These are phyloP conservation scores for Rhynchonycteris naso DNA, from an alignment of 2,797 vertebrate species.

Conservation along the genomic window DNA sequence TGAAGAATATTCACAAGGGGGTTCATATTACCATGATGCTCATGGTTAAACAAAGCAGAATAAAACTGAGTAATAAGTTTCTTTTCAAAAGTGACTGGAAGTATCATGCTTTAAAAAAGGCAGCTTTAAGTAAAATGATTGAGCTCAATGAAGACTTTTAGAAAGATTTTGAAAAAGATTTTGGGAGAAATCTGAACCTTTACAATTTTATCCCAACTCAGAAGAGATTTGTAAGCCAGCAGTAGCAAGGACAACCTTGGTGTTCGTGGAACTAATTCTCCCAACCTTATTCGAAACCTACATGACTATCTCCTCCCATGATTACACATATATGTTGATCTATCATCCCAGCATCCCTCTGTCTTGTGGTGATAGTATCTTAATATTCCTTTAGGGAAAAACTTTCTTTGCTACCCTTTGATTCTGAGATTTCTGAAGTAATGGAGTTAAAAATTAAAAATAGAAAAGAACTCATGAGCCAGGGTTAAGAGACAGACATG, in stretches of 20 bases:
- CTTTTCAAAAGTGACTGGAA: neutral
- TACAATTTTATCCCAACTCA: neutral
- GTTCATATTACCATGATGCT: neutral
- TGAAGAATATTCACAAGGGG: neutral
- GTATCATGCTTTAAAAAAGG: neutral
- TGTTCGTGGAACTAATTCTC: neutral
- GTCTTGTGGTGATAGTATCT: neutral
- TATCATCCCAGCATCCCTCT: neutral
- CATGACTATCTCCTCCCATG: neutral
- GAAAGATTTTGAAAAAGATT: slow-evolving; percentile 32
- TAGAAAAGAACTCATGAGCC: neutral
- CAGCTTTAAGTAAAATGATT: neutral
- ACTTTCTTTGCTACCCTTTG: neutral
- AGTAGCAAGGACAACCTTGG: neutral
- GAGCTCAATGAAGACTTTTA: neutral
- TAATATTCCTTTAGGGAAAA: neutral
- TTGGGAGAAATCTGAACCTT: neutral
- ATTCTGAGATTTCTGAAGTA: neutral
- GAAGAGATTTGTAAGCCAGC: neutral
- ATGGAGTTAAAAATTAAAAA: neutral
- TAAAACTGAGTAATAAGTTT: neutral
- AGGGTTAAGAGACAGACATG: neutral
- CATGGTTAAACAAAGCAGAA: slow-evolving; percentile 2
- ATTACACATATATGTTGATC: neutral
- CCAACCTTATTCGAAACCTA: neutral